Percentiles rank a stretch among this genome's conserved stretches.
Conservation (phyloP, 2,797 vertebrate species). For the Pempheris klunzingeri region DNA sequence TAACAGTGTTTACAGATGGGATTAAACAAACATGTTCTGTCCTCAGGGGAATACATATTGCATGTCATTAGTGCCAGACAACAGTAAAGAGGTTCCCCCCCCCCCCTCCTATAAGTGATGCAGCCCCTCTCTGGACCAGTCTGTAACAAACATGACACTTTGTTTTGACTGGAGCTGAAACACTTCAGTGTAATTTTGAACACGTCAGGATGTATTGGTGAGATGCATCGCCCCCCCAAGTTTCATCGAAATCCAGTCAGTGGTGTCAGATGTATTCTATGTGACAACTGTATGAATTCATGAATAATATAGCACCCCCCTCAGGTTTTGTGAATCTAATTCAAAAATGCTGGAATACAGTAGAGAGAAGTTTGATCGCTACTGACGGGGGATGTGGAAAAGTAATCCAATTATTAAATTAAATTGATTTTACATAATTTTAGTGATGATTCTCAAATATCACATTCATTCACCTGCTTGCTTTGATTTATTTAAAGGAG, state of each 20-base stretch:
- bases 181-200: conserved; percentile 44
- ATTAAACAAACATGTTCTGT: conserved; percentile 28
- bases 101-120: conserved; percentile 20
- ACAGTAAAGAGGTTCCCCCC: conserved; percentile 12
- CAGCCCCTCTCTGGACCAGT: conserved; percentile 25
- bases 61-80: conserved; percentile 52
- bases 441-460: conserved; percentile 11
- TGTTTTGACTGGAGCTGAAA: conserved; percentile 64
- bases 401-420: conserved; percentile 42
- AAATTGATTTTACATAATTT: conserved; percentile 22
- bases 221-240: conserved; percentile 22
- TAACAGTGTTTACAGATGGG: too few relatives aligned
- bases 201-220: conserved; percentile 43
- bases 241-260: conserved; percentile 52
- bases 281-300: conserved; percentile 66
- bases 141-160: conserved; percentile 47
- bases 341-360: conserved; percentile 30
- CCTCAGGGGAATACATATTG: conserved; percentile 23
- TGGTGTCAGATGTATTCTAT: conserved; percentile 52
- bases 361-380: conserved; percentile 33
- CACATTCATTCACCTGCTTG: conserved; percentile 9
- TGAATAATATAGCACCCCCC: conserved; percentile 59
- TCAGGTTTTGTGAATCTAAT: conserved; percentile 35
- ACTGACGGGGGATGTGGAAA: conserved; percentile 34
- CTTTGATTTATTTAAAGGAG: conserved; percentile 23